Conservation (phyloP, 1,140 invertebrate genomes). For the Monochamus saltuarius region DNA sequence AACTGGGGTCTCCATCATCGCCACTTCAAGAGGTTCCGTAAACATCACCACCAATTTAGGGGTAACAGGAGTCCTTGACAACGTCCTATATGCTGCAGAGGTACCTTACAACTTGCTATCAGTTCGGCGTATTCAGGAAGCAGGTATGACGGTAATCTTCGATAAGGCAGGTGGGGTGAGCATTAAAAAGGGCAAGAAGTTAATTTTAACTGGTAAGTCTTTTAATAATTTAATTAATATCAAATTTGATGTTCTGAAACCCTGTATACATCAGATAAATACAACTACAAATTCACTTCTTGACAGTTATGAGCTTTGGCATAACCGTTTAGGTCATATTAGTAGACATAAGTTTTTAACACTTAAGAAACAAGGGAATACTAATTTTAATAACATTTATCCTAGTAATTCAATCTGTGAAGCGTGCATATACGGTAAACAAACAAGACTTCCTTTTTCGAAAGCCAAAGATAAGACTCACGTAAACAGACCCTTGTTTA, state of each 20-base stretch:
- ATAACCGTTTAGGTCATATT: slow-evolving; percentile 25
- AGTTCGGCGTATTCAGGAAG: slow-evolving; percentile 40
- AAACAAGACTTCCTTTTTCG: slow-evolving; percentile 49
- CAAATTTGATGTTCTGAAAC: slow-evolving; percentile 11
- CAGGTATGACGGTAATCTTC: slow-evolving; percentile 39
- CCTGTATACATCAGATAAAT: not conserved
- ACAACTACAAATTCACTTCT: not conserved
- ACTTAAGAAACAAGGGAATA: slow-evolving; percentile 44
- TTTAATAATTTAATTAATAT: slow-evolving; percentile 38
- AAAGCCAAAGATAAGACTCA: slow-evolving; percentile 45
- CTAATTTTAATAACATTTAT: slow-evolving; percentile 35
- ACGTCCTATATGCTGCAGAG: slow-evolving; percentile 25
- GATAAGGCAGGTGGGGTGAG: slow-evolving; percentile 37
- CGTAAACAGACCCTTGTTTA: slow-evolving; percentile 49
- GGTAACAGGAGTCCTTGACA: not conserved
- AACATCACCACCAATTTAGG: slow-evolving; percentile 21
- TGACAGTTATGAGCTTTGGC: slow-evolving; percentile 20
- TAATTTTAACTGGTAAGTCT: slow-evolving; percentile 39
- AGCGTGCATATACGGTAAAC: slow-evolving; percentile 54
- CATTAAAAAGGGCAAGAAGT: slow-evolving; percentile 34
- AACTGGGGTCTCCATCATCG: slow-evolving; percentile 4
- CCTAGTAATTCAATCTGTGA: slow-evolving; percentile 49
- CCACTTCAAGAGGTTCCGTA: slow-evolving; percentile 12
- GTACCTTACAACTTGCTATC: slow-evolving; percentile 46
- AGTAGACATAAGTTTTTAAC: slow-evolving; percentile 15